Evolutionary conservation across 2,888 invertebrate species (phyloP), one percentile per base, ranked within the genome.

Genomic region (Agrochola macilenta): DNA sequence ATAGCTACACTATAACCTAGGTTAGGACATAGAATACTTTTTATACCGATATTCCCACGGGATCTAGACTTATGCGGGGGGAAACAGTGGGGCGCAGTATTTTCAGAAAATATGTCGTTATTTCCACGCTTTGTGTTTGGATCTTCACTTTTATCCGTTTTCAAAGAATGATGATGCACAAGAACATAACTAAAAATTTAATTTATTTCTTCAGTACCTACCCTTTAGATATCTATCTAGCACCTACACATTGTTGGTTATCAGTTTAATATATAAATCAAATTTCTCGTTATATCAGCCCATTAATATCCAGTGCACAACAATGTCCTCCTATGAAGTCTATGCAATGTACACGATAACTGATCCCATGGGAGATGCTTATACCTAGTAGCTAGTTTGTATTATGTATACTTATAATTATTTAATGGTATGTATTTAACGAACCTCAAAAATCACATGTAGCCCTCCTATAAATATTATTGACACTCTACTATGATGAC

Each of bases 261-360:
- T 79, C 58, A 30, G 79, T 26, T 52, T 43, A 58, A 52, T 65
- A 66, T 14, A 69, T 77, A 79, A 79, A 78, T 79, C 79, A 78
- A 78, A 78, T 78, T 65, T 58, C 79, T 78, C 30, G n/a, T 57
- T 61, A 57, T 23, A 71, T 78, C n/a, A 43, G 12, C 30, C 79
- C 58, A 78, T 78, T 78, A 77, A 68, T 77, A 52, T 65, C 58
- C 43, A 65, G 52, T 35, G 26, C 72, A 43, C 35, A 79, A 52
- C 72, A 72, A 71, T 79, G 65, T 65, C n/a, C 52, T 78, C 30
- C 30, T 35, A 39, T 39, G 26, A n/a, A 54, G 26, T 20, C 39
- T 20, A 26, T 23, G n/a, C 58, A 52, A 35, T 63, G 30, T 58
- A 70, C 30, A 39, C 35, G 52, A 64, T 35, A 58, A 65, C 43